phyloP scores from a whole-genome alignment of 2,113 vertebrate species.

The Uria aalge region DNA sequence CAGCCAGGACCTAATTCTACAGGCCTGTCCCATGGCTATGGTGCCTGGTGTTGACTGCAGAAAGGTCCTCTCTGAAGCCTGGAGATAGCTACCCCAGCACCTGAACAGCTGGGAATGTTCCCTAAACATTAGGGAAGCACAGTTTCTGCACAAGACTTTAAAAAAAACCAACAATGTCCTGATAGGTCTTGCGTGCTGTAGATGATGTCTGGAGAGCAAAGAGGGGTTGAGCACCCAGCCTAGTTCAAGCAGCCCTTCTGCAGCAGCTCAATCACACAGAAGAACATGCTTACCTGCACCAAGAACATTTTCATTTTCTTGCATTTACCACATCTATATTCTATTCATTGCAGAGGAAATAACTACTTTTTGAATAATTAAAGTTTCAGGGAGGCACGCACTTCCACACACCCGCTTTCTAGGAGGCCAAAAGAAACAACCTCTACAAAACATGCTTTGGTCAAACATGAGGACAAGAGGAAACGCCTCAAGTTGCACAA shows the following conservation, averaged over 20 bases:
- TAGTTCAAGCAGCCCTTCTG: neutral
- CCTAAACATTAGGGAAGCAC: neutral
- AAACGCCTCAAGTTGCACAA: too few species aligned
- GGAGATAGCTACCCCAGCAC: neutral
- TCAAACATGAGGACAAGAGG: neutral
- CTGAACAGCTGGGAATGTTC: neutral
- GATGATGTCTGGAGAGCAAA: neutral
- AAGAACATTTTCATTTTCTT: neutral
- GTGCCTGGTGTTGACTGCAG: neutral
- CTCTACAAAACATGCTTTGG: neutral
- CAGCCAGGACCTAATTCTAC: rapidly evolving
- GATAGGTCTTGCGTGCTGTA: neutral
- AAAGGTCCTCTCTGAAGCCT: neutral
- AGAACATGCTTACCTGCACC: neutral
- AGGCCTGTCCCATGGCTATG: neutral
- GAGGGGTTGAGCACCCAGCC: neutral
- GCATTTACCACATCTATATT: neutral
- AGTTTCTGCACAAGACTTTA: neutral
- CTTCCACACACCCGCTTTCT: neutral
- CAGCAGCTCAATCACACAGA: neutral
- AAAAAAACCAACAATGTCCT: neutral
- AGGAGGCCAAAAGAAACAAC: neutral
- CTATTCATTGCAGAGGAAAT: neutral
- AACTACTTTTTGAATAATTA: neutral
- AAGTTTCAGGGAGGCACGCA: neutral